Evolutionary conservation across 1,140 invertebrate genomes (phyloP).

Genomic region (Drosophila kepulauana): DNA sequence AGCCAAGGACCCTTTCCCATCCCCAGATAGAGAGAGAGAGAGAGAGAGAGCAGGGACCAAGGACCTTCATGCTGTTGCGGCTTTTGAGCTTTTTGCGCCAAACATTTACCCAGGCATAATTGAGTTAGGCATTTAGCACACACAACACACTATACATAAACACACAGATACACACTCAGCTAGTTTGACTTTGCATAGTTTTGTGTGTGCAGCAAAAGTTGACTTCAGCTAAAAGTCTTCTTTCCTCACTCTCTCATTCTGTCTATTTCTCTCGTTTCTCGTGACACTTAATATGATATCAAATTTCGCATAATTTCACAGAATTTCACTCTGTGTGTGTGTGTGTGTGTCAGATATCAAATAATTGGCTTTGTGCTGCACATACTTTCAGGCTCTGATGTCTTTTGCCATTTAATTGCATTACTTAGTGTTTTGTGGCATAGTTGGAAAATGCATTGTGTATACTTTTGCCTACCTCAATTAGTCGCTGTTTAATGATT

Average conservation of each 20-base stretch:
- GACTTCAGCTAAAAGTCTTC: constrained; percentile 17
- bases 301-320: constrained; percentile 65
- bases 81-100: constrained; percentile 79
- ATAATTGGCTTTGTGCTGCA: constrained; percentile 63
- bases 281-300: constrained; percentile 67
- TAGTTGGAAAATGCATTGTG: constrained; percentile 18
- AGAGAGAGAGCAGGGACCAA: background rate
- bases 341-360: constrained; percentile 42
- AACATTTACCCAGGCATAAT: constrained; percentile 75
- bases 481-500: constrained; percentile 46
- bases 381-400: constrained; percentile 28
- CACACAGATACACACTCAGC: constrained; percentile 8
- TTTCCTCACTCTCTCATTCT: no score
- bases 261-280: constrained; percentile 48
- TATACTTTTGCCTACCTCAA: constrained; percentile 47
- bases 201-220: constrained; percentile 48
- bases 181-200: constrained; percentile 65
- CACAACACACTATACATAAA: constrained; percentile 22
- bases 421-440: constrained; percentile 40
- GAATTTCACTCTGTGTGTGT: background rate
- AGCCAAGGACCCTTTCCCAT: background rate
- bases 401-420: constrained; percentile 59
- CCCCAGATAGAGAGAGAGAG: background rate
- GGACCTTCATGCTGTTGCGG: constrained; percentile 56
- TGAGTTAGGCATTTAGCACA: constrained; percentile 75